Evolutionary conservation across 2,113 vertebrate genomes (phyloP), one percentile per base, ranked within the genome.

Genomic region (Panurus biarmicus): DNA sequence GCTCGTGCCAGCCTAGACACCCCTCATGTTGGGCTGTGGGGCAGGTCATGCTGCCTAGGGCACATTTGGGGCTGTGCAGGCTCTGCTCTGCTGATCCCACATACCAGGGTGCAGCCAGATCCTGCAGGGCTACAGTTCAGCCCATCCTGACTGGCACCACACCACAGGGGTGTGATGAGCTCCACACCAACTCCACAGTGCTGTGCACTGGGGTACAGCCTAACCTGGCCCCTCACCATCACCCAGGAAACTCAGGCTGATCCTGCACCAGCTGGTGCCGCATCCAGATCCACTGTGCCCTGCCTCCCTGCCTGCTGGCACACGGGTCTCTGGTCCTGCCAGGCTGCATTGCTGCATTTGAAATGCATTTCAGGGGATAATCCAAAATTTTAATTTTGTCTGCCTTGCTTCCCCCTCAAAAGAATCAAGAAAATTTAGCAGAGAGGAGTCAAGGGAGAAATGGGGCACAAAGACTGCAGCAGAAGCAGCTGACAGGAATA

Each of bases 51-150:
- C 47, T 9, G 7, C 48, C 2, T 0, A 29, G 61, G 28, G 12
- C 15, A 22, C n/a, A 6, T 11, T 0, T n/a, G 23, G 36, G 47
- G 26, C 11, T 11, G 58, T 23, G 17, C n/a, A 31, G 45, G 25
- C 64, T 71, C 50, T 47, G n/a, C 42, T 57, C 48, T 40, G 50
- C 23, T 4, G 5, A 33, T 19, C 20, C 26, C 1, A 1, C n/a
- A 18, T 23, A 3, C 9, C 0, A 0, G 26, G 23, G 3, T 12
- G 19, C 65, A 35, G 48, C 29, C 70, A 13, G 70, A 28, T 26
- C 77, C 61, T 13, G 42, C 62, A 35, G 36, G 24, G 38, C 14
- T 42, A 6, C 24, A 29, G 53, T 50, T 64, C 75, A 79, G 58
- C 48, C 61, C 66, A 6, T 5, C 35, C 47, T 5, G 7, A 18